A percentile compares a stretch with the other conserved stretches of the same genome.
These are phyloP conservation scores for Lysiphlebus fabarum DNA, from an alignment of 1,140 invertebrate species.

Conservation along the genomic window DNA sequence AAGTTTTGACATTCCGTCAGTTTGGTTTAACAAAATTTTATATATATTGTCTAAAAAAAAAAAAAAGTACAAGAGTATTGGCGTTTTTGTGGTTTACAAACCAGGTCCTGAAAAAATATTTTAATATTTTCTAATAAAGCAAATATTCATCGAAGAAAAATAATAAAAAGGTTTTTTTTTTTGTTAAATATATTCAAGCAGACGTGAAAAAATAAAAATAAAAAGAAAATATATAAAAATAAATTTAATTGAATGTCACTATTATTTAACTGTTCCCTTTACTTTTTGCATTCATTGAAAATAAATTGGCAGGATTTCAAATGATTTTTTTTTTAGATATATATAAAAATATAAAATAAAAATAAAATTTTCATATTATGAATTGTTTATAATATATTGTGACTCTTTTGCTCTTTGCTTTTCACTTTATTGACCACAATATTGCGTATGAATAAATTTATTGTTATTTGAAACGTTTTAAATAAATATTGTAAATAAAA, in stretches of 20 bases:
- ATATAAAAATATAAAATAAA: too few species aligned
- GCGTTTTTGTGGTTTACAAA: constrained; percentile 38
- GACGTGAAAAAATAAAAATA: background rate
- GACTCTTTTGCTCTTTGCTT: background rate
- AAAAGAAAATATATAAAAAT: constrained; percentile 3
- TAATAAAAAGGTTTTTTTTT: too few species aligned
- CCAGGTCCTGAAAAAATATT: constrained; percentile 1
- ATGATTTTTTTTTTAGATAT: background rate
- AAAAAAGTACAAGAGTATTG: constrained; percentile 32
- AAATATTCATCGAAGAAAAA: too few species aligned
- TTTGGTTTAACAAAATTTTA: constrained; percentile 43
- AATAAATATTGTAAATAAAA: constrained; percentile 1
- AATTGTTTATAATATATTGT: constrained; percentile 7
- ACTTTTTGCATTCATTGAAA: constrained; percentile 16
- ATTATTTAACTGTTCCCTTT: background rate
- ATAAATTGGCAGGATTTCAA: constrained; percentile 22
- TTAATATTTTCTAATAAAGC: background rate
- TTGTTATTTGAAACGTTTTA: background rate
- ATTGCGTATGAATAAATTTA: constrained; percentile 20
- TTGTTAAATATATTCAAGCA: too few species aligned
- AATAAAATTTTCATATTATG: background rate
- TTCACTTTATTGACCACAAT: constrained; percentile 8
- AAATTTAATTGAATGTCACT: background rate
- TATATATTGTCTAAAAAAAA: constrained; percentile 27
- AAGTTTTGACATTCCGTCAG: constrained; percentile 52